Conservation (phyloP, 2,888 invertebrate genomes). For the Phalangium opilio region DNA sequence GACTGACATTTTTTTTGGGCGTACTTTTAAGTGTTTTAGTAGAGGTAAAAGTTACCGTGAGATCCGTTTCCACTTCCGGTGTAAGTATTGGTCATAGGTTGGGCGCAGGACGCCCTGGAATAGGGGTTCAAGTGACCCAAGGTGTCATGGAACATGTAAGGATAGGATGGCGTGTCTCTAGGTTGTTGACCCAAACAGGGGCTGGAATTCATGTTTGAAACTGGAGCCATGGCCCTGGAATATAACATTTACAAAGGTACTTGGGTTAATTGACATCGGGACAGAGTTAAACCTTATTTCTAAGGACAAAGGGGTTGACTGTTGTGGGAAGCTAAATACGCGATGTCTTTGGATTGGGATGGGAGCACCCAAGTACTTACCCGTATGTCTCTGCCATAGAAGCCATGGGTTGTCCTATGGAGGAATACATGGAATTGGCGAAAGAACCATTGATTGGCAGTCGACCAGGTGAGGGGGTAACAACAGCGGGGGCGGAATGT, state of each 20-base stretch:
- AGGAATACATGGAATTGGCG: conserved; percentile 43
- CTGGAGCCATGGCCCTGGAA: conserved; percentile 23
- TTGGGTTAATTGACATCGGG: no score
- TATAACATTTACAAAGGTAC: no score
- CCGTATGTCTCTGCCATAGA: conserved; percentile 59
- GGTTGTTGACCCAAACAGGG: conserved; percentile 31
- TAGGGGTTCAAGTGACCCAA: conserved; percentile 14
- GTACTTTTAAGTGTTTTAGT: conserved; percentile 26
- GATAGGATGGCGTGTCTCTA: conserved; percentile 39
- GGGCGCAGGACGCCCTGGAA: conserved; percentile 20
- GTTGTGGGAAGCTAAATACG: neutral
- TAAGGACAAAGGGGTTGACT: no score
- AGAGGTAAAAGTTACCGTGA: conserved; percentile 7
- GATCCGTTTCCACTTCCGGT: conserved; percentile 16
- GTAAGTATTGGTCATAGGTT: conserved; percentile 25
- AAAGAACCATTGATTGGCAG: conserved; percentile 19
- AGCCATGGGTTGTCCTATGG: conserved; percentile 48
- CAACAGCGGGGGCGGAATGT: conserved; percentile 31
- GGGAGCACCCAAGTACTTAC: no score
- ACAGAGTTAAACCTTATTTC: no score
- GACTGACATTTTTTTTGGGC: conserved; percentile 23
- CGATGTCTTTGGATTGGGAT: no score
- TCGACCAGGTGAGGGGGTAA: conserved; percentile 32
- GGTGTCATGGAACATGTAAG: conserved; percentile 35
- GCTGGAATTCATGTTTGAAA: conserved; percentile 44